Base-by-base conservation (phyloP, 1,140 invertebrate genomes). In the Lordiphosa collinella region DNA sequence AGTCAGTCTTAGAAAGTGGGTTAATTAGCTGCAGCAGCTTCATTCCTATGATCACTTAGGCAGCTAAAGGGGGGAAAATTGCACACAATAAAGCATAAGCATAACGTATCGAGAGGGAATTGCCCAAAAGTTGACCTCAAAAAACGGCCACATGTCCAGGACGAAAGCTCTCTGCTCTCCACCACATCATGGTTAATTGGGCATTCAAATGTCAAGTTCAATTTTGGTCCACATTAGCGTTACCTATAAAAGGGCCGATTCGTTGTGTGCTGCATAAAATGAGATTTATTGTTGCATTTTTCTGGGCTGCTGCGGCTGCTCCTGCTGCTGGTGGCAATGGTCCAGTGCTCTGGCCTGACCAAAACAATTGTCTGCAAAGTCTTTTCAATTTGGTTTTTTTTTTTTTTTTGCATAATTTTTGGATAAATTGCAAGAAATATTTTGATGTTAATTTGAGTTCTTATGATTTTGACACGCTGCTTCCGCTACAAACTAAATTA, bases 191-290 rank as follows among this genome's bases (percentile, higher is more conserved):
- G 64, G 84, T 86, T 86, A 86, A 86, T 86, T 86, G 84, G 84
- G 72, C 84, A 86, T 86, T 86, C 84, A 86, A 86, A 86, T 86
- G 84, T 86, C 84, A 86, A 86, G 84, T 86, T 86, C 84, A 86
- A 84, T 86, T 86, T 84, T 84, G 82, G 84, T 78, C 76, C 74
- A 87, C 84, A 86, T 86, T 86, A 86, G 84, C 78, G 84, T 84
- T 86, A 86, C 78, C 84, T 86, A 86, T 86, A 86, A 86, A 86
- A 86, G 84, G 84, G 84, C 76, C 59, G 62, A 37, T 54, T 65
- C 50, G 57, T 52, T 55, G 51, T 73, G 73, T 49, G 52, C 70
- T 73, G 82, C 76, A 86, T 78, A 74, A 82, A 86, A 86, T 86
- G 82, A 86, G 82, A 86, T 86, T 86, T 86, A 86, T 86, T 86